phyloP scores from a whole-genome alignment of 2,888 invertebrate species.

The Platynereis dumerilii region DNA sequence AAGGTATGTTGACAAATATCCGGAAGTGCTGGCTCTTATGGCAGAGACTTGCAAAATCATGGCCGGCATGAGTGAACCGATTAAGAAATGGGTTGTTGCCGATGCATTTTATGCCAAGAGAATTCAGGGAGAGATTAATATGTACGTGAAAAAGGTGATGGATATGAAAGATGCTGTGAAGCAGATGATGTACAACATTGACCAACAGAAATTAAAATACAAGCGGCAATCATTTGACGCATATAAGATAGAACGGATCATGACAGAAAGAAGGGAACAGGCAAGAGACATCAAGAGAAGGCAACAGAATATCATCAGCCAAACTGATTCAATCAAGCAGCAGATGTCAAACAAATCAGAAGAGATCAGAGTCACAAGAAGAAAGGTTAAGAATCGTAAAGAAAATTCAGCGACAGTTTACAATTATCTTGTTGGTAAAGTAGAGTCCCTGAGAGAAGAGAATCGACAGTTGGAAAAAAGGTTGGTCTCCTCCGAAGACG shows the following conservation, averaged over 20 bases:
- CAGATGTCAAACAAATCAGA: not conserved
- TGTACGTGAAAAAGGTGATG: not conserved
- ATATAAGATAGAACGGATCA: not conserved
- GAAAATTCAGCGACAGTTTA: not conserved
- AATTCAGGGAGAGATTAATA: not conserved
- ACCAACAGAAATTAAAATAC: not conserved
- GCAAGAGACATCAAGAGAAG: not conserved
- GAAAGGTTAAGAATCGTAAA: not conserved
- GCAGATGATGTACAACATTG: not conserved
- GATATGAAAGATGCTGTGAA: conserved; percentile 1
- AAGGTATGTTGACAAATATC: conserved; percentile 1
- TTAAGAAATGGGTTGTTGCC: not conserved
- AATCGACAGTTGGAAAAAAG: conserved; percentile 1
- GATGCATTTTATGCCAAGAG: conserved; percentile 9
- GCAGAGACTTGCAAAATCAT: not conserved
- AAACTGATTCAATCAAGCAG: not conserved
- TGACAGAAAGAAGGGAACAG: not conserved
- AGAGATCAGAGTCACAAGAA: not conserved
- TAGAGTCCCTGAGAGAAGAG: not conserved
- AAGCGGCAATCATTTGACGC: not conserved
- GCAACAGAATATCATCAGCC: not conserved
- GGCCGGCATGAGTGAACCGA: not conserved
- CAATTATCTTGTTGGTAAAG: conserved; percentile 6
- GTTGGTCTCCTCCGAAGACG: not conserved
- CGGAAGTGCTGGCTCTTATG: not conserved